phyloP scores from a whole-genome alignment of 2,888 invertebrate genomes.

The Steinernema hermaphroditum region DNA sequence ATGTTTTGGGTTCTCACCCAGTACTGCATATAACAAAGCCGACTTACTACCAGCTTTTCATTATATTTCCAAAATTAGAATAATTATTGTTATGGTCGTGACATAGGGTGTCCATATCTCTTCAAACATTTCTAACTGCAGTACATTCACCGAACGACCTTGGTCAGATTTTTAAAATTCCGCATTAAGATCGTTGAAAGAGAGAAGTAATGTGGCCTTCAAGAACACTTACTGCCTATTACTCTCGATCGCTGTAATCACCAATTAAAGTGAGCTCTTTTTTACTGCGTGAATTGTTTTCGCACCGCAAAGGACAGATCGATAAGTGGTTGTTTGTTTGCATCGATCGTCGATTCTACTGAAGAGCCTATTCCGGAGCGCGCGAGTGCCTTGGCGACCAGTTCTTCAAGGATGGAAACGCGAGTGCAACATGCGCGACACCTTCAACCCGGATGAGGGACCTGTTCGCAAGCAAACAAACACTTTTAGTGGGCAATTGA shows the following conservation, averaged over 20 bases:
- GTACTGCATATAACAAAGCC: no score
- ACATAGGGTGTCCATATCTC: no score
- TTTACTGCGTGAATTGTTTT: conserved; percentile 15
- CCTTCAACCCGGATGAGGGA: background rate
- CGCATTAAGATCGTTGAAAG: background rate
- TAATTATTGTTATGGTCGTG: no score
- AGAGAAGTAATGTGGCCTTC: background rate
- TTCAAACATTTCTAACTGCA: no score
- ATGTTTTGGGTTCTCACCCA: no score
- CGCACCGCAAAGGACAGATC: background rate
- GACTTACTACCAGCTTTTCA: no score
- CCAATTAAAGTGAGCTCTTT: background rate
- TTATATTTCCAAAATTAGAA: no score
- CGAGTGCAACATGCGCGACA: conserved; percentile 26
- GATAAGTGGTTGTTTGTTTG: conserved; percentile 10
- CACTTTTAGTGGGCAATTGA: no score
- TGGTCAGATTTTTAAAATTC: background rate
- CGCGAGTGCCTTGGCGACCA: background rate
- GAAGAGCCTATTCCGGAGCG: conserved; percentile 1
- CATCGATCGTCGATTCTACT: background rate
- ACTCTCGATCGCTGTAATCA: background rate
- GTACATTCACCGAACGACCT: background rate
- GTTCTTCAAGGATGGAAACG: conserved; percentile 21
- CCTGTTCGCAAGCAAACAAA: background rate
- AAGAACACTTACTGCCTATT: background rate